Base-by-base conservation (phyloP, 2,888 invertebrate species). In the Liodrosophila aerea region DNA sequence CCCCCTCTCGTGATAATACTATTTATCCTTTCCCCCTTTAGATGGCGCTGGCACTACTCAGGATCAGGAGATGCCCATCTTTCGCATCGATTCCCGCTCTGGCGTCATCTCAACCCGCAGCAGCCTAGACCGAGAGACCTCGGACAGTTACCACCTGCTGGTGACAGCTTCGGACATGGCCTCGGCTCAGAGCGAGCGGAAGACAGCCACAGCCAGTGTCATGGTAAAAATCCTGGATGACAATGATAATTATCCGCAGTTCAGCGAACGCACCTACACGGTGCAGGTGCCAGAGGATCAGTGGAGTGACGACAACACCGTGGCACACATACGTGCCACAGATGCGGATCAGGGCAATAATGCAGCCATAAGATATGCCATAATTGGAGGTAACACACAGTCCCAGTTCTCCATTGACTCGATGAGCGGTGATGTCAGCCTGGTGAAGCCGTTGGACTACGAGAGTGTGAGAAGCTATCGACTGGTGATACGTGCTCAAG, bases 341-440 rank as follows among this genome's bases (percentile, higher is more conserved):
- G 99, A 99, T 89, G 95, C 95, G 0, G 99, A 99, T 90, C 93
- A 95, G 47, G 98, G 98, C 0, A 92, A 94, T 27, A 99, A 99
- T 90, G 97, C 97, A 1, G 96, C 96, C 0, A 94, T 99, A 53
- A 93, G 98, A 43, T 98, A 97, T 91, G 96, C 96, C 9, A 97
- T 99, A 74, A 98, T 98, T 73, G 97, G 98, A 7, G 98, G 98
- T 16, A 98, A 98, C 90, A 95, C 95, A 0, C 96, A 96, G 87
- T 95, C 96, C 74, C 96, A 97, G 85, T 98, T 99, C 89, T 94
- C 96, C 1, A 98, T 99, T 31, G 98, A 99, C 90, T 95, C 96
- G 52, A 92, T 96, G 78, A 96, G 95, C 57, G 99, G 99, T 0
- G 96, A 98, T 87, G 95, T 97, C 1, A 94, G 95, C 0, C 91